These are phyloP conservation scores for Chrysopilus asiliformis DNA, from an alignment of 2,888 invertebrate genomes.

Conservation along the genomic window DNA sequence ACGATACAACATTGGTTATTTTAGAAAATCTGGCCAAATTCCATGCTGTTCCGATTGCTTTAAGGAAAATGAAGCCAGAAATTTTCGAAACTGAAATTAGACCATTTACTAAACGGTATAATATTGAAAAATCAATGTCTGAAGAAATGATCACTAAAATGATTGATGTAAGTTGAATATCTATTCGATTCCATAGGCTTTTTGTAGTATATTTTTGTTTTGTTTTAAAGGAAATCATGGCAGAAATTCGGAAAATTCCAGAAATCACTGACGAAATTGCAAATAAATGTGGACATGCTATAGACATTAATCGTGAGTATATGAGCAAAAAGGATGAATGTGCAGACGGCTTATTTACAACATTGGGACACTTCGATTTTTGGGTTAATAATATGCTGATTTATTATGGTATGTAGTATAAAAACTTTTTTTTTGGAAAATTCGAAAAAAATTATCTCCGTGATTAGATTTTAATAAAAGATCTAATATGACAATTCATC, in stretches of 20 bases:
- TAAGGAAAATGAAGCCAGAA: slow-evolving; percentile 37
- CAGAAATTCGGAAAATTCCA: too few species aligned
- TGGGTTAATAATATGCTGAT: slow-evolving; percentile 52
- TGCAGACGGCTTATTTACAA: slow-evolving; percentile 30
- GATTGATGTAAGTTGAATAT: too few species aligned
- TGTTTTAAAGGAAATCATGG: too few species aligned
- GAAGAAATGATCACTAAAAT: slow-evolving; percentile 4
- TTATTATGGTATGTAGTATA: slow-evolving; percentile 34
- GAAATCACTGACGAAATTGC: neutral
- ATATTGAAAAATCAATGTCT: slow-evolving; percentile 5
- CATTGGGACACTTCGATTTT: slow-evolving; percentile 43
- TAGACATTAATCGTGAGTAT: too few species aligned
- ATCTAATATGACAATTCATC: too few species aligned
- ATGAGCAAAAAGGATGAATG: neutral
- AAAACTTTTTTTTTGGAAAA: too few species aligned
- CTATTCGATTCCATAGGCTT: too few species aligned
- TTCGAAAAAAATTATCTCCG: too few species aligned
- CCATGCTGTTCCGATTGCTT: slow-evolving; percentile 45
- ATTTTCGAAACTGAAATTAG: slow-evolving; percentile 33
- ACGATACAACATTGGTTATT: slow-evolving; percentile 36
- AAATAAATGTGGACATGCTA: too few species aligned
- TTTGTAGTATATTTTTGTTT: too few species aligned
- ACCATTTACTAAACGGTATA: slow-evolving; percentile 29
- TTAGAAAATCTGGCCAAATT: slow-evolving; percentile 40
- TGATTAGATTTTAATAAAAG: too few species aligned